Percentiles rank a stretch among this genome's conserved stretches.
Conservation (phyloP, 2,888 invertebrate species). For the Leptura quadrifasciata region DNA sequence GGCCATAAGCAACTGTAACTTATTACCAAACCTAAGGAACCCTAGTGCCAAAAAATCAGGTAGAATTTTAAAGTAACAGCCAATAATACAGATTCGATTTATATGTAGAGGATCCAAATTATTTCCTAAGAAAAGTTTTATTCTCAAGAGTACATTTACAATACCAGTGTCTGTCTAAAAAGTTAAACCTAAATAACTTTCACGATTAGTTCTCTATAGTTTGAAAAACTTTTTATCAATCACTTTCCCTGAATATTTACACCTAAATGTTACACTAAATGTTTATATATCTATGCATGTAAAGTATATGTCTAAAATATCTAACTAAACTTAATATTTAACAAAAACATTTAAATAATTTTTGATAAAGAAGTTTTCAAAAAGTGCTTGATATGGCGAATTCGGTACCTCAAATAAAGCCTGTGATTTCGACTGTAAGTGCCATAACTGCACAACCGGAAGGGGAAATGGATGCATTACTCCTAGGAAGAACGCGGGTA, state of each 20-base stretch:
- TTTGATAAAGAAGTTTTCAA: slow-evolving; percentile 35
- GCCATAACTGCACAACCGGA: slow-evolving; percentile 75
- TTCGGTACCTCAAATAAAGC: slow-evolving; percentile 74
- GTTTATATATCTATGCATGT: slow-evolving; percentile 23
- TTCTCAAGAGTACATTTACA: not conserved
- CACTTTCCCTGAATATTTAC: slow-evolving; percentile 5
- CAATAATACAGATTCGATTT: slow-evolving; percentile 18
- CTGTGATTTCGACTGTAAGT: slow-evolving; percentile 78
- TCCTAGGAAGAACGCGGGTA: slow-evolving; percentile 87
- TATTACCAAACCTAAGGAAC: slow-evolving; percentile 12
- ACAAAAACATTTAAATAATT: slow-evolving; percentile 28
- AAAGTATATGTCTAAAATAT: slow-evolving; percentile 35
- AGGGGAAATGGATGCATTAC: slow-evolving; percentile 87
- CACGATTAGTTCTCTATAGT: slow-evolving; percentile 40
- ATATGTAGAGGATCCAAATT: slow-evolving; percentile 1
- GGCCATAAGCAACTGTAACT: slow-evolving; percentile 55
- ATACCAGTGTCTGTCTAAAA: not conserved
- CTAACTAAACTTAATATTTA: slow-evolving; percentile 38
- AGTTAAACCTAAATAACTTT: slow-evolving; percentile 27
- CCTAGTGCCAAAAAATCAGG: slow-evolving; percentile 40
- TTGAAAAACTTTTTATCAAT: not conserved
- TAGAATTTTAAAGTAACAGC: slow-evolving; percentile 23
- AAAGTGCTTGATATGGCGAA: slow-evolving; percentile 63
- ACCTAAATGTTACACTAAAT: slow-evolving; percentile 28
- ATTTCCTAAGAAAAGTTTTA: slow-evolving; percentile 8